Conservation (phyloP, 2,888 invertebrate genomes). For the Leptinotarsa peninsularis region DNA sequence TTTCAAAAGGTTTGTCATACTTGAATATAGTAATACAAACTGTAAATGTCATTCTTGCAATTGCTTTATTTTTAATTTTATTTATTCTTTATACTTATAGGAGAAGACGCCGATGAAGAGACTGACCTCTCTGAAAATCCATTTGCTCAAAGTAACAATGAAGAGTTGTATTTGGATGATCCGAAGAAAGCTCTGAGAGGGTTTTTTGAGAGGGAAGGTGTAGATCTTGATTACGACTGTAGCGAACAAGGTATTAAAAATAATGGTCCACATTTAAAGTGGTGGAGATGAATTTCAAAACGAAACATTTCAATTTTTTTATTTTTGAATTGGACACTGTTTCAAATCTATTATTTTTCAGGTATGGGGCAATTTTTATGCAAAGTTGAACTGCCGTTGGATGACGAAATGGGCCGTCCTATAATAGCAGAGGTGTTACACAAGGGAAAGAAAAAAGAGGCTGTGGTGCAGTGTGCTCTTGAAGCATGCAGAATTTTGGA, state of each 20-base stretch:
- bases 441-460: conserved; percentile 94
- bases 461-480: conserved; percentile 90
- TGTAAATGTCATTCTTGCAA: background rate
- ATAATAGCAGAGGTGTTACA: conserved; percentile 87
- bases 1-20: too few species aligned
- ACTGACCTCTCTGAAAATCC: conserved; percentile 86
- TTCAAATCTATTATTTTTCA: conserved; percentile 20
- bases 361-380: conserved; percentile 86
- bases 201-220: conserved; percentile 93
- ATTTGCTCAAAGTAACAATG: conserved; percentile 83
- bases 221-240: conserved; percentile 86
- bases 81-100: conserved; percentile 58
- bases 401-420: conserved; percentile 80
- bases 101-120: too few species aligned
- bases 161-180: conserved; percentile 91
- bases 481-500: conserved; percentile 95
- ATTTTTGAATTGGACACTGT: too few species aligned
- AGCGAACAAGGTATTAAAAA: conserved; percentile 78
- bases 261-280: background rate
- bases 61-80: background rate
- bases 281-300: background rate
- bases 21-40: too few species aligned
- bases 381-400: conserved; percentile 84
- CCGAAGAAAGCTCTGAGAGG: conserved; percentile 95
- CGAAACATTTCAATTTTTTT: background rate